A percentile compares a stretch with the other conserved stretches of the same genome.
Conservation (phyloP, 2,113 vertebrate species). For the Lipophrys pholis region DNA sequence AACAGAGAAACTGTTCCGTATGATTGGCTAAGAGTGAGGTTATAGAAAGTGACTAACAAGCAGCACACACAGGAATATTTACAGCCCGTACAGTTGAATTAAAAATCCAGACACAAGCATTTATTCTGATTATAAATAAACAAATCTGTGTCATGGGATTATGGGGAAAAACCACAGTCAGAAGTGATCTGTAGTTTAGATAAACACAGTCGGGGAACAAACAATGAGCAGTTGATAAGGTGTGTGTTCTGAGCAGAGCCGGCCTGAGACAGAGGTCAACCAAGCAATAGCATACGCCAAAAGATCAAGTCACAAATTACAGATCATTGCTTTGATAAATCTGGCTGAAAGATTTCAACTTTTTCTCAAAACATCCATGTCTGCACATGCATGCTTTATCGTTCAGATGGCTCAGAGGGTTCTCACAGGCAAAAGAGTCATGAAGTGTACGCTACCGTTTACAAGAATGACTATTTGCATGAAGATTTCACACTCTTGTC, state of each 20-base stretch:
- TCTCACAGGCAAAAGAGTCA: not conserved
- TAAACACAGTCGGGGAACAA: not conserved
- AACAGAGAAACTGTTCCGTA: conserved; percentile 10
- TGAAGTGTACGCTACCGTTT: no score
- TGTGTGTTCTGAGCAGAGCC: no score
- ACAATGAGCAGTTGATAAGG: not conserved
- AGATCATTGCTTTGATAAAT: not conserved
- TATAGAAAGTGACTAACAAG: conserved; percentile 4
- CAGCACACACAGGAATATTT: conserved; percentile 8
- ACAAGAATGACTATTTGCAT: no score
- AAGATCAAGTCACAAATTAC: not conserved
- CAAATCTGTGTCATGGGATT: not conserved
- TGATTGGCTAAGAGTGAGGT: not conserved
- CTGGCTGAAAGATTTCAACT: not conserved
- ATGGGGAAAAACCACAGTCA: not conserved
- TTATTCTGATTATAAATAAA: not conserved
- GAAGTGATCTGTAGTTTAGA: not conserved
- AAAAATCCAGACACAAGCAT: not conserved
- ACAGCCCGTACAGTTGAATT: conserved; percentile 1
- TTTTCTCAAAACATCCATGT: not conserved
- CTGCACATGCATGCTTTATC: not conserved
- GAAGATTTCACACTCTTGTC: no score
- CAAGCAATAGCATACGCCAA: not conserved
- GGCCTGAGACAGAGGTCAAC: not conserved
- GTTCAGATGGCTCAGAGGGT: not conserved